Evolutionary conservation across 2,888 invertebrate species (phyloP), one percentile per base, ranked within the genome.

Genomic region (Plebejus anna): DNA sequence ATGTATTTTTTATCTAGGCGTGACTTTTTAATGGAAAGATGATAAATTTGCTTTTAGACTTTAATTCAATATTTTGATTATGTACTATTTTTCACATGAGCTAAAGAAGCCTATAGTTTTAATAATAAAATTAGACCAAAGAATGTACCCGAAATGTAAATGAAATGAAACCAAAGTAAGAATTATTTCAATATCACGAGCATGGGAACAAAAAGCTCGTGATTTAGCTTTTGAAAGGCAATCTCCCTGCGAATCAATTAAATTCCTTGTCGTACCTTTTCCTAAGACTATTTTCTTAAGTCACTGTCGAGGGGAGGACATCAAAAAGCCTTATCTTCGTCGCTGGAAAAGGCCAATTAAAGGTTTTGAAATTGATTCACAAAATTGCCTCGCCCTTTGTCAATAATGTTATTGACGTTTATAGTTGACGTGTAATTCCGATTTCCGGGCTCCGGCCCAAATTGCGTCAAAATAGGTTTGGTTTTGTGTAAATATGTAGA

Each of bases 361-460:
- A 88, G 89, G 87, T 90, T 90, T 90, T 87, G 84, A 88, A 89
- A 91, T 91, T 89, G 90, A 93, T 88, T 91, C 89, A 84, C 81
- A 81, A 82, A 88, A 87, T 86, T 84, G 86, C 85, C 79, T 80
- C 81, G 81, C 80, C 82, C 85, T 89, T 88, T 89, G 86, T 89
- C 85, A 88, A 88, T 86, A 87, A 81, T 83, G 86, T 84, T 89
- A 87, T 89, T 89, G 90, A 89, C 88, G 86, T 87, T 86, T 75
- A 75, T 76, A 57, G 57, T 38, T 55, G 13, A 6, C 55, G 36
- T 28, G 16, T 32, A 11, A 55, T 22, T 73, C 32, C 22, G 22
- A 22, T 22, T 22, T 22, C 22, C 22, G 22, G 22, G 22, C 22
- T 22, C 22, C 16, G 28, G 28, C 13, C 42, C 3, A 22, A 42